phyloP scores from a whole-genome alignment of 2,113 vertebrate species.

The Tor tambroides region DNA sequence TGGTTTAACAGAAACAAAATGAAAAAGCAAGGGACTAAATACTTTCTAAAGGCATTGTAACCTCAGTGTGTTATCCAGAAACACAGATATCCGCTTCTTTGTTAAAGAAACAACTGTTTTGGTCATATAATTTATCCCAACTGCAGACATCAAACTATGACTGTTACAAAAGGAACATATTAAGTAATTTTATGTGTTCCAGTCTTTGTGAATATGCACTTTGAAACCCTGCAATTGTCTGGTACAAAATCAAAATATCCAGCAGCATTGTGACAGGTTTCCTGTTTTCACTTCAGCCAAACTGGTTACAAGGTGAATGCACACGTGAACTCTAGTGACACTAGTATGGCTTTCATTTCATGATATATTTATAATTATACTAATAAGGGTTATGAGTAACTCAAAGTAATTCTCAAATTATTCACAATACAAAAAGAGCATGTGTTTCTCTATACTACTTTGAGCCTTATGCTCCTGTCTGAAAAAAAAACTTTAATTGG shows the following conservation, averaged over 20 bases:
- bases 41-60: not conserved
- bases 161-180: not conserved
- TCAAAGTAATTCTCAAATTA: not conserved
- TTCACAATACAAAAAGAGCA: not conserved
- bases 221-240: not conserved
- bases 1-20: not conserved
- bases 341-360: not conserved
- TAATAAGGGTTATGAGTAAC: not conserved
- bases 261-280: not conserved
- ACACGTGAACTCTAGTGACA: not conserved
- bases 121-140: not conserved
- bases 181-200: not conserved
- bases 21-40: not conserved
- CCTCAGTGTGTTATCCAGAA: not conserved
- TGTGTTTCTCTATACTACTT: no score
- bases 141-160: not conserved
- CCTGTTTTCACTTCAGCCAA: not conserved
- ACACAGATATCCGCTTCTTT: constrained; percentile 1
- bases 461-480: not conserved
- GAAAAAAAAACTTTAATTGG: not conserved
- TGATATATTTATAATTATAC: not conserved
- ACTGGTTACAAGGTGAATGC: not conserved
- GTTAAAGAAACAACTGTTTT: not conserved
- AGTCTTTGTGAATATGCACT: constrained; percentile 1
- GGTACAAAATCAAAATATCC: not conserved